Evolutionary conservation across 2,797 vertebrate species (phyloP).

Genomic region (Salmo trutta): DNA sequence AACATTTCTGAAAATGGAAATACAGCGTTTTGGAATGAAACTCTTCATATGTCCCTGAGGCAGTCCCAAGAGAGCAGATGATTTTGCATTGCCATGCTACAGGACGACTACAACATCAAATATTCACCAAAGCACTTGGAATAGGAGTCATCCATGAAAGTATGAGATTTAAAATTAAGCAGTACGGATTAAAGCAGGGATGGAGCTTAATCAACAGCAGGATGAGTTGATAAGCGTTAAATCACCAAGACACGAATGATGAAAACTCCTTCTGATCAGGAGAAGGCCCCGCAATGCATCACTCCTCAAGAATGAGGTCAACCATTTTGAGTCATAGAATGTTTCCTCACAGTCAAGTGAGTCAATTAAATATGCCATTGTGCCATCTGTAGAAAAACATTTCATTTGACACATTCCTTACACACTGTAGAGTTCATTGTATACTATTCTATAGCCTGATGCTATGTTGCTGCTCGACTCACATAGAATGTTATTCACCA

Average conservation of each 20-base stretch:
- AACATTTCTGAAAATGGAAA: too few species aligned
- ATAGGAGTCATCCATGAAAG: slow-evolving; percentile 59
- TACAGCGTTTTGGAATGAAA: too few species aligned
- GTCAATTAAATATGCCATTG: slow-evolving; percentile 58
- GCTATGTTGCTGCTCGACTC: too few species aligned
- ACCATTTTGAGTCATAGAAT: slow-evolving; percentile 20
- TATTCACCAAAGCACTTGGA: slow-evolving; percentile 56
- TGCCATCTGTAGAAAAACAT: slow-evolving; percentile 41
- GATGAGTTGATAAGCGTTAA: slow-evolving; percentile 69
- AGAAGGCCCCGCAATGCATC: slow-evolving; percentile 54
- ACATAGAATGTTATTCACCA: not conserved
- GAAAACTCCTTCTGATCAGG: slow-evolving; percentile 56
- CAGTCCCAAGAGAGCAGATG: slow-evolving; percentile 34
- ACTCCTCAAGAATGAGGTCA: slow-evolving; percentile 64
- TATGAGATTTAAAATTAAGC: slow-evolving; percentile 76
- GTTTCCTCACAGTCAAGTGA: slow-evolving; percentile 44
- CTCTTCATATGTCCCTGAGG: slow-evolving; percentile 14
- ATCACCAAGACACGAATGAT: slow-evolving; percentile 63
- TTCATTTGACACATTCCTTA: slow-evolving; percentile 7
- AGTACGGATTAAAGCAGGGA: slow-evolving; percentile 69
- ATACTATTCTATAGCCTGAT: not conserved
- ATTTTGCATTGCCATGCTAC: slow-evolving; percentile 36
- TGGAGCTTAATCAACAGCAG: slow-evolving; percentile 64
- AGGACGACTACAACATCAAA: slow-evolving; percentile 58
- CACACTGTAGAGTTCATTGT: not conserved